Conservation (phyloP, 2,888 invertebrate genomes). For the Tetramorium bicarinatum region DNA sequence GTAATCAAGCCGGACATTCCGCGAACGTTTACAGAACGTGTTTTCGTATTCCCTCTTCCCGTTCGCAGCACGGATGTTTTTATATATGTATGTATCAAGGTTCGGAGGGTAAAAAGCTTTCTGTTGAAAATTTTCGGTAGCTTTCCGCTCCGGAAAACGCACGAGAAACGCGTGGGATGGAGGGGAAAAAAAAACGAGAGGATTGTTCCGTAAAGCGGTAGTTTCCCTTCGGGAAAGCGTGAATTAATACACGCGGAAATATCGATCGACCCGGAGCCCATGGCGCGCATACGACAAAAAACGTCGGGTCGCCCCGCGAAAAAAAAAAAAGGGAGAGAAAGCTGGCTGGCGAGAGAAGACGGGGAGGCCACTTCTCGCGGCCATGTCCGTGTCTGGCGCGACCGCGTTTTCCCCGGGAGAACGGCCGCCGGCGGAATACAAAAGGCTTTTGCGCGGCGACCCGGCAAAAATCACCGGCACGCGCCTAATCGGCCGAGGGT, state of each 20-base stretch:
- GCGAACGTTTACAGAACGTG: conserved; percentile 49
- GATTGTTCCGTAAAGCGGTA: not conserved
- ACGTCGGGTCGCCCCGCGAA: not conserved
- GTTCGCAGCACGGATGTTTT: conserved; percentile 19
- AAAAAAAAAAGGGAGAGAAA: not conserved
- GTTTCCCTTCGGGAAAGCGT: conserved; percentile 17
- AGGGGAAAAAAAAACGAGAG: not conserved
- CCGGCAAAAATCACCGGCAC: conserved; percentile 70
- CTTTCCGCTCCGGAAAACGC: conserved; percentile 8
- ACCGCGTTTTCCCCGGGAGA: conserved; percentile 55
- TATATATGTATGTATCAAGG: not conserved
- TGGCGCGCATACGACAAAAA: conserved; percentile 29
- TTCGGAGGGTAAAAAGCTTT: not conserved
- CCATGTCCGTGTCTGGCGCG: conserved; percentile 60
- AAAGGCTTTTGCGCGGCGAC: conserved; percentile 71
- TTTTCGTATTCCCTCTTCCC: conserved; percentile 36
- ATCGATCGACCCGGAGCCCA: conserved; percentile 30
- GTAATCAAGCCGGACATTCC: not conserved
- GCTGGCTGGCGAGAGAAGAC: conserved; percentile 32
- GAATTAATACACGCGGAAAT: conserved; percentile 51
- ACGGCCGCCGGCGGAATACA: conserved; percentile 63
- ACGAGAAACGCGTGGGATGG: too few relatives aligned
- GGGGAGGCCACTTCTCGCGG: conserved; percentile 18
- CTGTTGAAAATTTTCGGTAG: conserved; percentile 16
- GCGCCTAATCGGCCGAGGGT: conserved; percentile 70